These are phyloP conservation scores for Chelonoidis abingdonii DNA, from an alignment of 2,113 vertebrate genomes.

Conservation along the genomic window DNA sequence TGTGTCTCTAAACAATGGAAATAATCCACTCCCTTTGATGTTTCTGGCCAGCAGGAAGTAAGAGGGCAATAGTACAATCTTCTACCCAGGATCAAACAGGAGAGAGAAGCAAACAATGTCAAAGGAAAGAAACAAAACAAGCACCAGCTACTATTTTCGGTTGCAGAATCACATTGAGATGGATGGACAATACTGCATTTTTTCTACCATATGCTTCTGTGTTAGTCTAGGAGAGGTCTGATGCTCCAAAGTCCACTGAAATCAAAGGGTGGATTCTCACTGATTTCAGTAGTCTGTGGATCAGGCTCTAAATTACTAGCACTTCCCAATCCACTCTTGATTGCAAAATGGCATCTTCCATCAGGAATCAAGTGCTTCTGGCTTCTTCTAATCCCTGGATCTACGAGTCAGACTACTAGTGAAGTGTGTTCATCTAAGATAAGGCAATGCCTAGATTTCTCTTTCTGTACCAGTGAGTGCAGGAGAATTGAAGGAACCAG, in stretches of 20 bases:
- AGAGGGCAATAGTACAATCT: background rate
- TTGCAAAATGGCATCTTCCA: background rate
- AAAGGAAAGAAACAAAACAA: background rate
- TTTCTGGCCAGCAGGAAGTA: background rate
- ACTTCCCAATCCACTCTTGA: background rate
- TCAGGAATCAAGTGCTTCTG: background rate
- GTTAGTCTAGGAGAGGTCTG: background rate
- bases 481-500: no score
- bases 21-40: background rate
- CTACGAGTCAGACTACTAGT: background rate
- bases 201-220: background rate
- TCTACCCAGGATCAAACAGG: background rate
- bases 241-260: background rate
- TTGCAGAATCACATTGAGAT: background rate
- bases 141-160: background rate
- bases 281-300: background rate
- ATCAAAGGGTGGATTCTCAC: background rate
- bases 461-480: no score
- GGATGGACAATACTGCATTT: background rate
- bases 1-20: background rate
- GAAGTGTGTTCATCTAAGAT: no score
- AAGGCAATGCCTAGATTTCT: no score
- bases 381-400: background rate
- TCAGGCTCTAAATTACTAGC: background rate
- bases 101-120: no score